These are phyloP conservation scores for Jordanella pulchra DNA, from an alignment of 2,797 vertebrate species.

Conservation along the genomic window DNA sequence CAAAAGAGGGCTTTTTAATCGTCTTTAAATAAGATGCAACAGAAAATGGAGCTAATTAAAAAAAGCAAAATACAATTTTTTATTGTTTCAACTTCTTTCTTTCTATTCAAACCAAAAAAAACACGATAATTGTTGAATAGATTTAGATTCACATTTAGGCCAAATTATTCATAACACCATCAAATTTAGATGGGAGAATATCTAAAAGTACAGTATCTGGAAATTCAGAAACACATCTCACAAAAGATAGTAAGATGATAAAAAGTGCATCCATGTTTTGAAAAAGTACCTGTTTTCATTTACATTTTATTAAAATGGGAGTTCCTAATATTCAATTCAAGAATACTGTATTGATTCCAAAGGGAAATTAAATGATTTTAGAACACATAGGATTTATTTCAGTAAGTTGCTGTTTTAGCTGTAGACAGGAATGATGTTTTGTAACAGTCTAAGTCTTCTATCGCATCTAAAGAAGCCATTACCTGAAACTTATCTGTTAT, in stretches of 20 bases:
- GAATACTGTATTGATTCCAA: background rate
- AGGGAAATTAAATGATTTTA: too few species aligned
- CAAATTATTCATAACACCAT: background rate
- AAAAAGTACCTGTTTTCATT: background rate
- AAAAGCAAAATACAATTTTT: background rate
- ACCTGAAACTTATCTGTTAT: too few species aligned
- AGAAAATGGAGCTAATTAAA: background rate
- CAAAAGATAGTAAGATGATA: background rate
- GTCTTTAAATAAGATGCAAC: background rate
- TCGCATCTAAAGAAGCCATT: too few species aligned
- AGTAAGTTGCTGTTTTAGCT: too few species aligned
- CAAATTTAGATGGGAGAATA: background rate
- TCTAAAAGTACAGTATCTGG: background rate
- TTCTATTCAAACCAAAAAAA: background rate
- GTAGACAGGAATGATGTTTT: too few species aligned
- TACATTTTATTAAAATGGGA: background rate
- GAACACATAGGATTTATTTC: too few species aligned
- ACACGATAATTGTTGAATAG: background rate
- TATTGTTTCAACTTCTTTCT: background rate
- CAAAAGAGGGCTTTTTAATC: background rate
- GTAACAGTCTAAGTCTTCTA: too few species aligned
- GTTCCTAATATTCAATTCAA: background rate
- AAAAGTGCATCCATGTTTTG: background rate
- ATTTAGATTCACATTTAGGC: background rate
- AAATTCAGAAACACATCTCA: background rate